Evolutionary conservation across 37 sponge, comb jelly and placozoan genomes (phyloP), one percentile per base, ranked within the genome.

Genomic region (Diacarnus erythraeanus): DNA sequence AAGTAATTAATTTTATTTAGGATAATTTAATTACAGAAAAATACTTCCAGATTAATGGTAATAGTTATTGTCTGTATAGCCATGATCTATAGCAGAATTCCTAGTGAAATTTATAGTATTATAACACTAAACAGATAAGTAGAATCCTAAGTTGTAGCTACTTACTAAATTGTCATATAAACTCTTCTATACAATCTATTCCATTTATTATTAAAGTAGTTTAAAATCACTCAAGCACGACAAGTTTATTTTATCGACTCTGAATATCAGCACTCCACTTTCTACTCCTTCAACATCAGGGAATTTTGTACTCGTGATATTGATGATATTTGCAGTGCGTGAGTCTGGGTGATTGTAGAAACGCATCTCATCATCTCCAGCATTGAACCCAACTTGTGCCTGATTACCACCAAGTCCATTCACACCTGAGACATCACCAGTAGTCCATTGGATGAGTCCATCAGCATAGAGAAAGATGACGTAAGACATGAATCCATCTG

Each of bases 381-480:
- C 64, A 61, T 82, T 72, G 74, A 82, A 82, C 17, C 85, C 85
- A 26, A 70, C 71, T 41, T 71, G 85, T 12, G 85, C 85, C 31
- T 47, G 78, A 30, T 44, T 69, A 30, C 85, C 85, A n/a, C 63
- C 64, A 20, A 76, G 43, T 0, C 84, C 77, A 58, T 56, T 38
- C 67, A 69, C n/a, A n/a, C n/a, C n/a, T 29, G 85, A 71, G 9
- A 71, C 65, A 30, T 84, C 85, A 17, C 78, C 85, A 63, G 78
- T 84, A 36, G 85, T 84, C 78, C 84, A 84, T 57, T 84, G 84
- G 20, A 84, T 84, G 18, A 35, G 39, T 36, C 77, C 84, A 76
- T 84, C 84, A 68, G 84, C 84, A 76, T 84, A 84, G 22, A 76
- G 69, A 70, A 84, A 84, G 21, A 69, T 69, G 25, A 84, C 84